phyloP scores from a whole-genome alignment of 2,888 invertebrate species.

The Halocaridina rubra region DNA sequence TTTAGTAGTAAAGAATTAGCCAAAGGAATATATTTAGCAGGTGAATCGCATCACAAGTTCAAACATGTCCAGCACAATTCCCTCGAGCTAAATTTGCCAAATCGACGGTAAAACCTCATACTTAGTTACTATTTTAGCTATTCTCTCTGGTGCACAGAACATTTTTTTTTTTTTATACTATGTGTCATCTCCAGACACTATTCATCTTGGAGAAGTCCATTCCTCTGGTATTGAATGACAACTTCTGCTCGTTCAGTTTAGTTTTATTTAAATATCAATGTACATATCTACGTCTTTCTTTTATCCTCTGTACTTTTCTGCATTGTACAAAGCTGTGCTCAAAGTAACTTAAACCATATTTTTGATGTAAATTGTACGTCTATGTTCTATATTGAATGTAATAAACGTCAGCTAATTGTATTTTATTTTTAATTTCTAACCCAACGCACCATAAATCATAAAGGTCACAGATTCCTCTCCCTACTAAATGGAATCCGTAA shows the following conservation, averaged over 20 bases:
- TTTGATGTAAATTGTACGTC: constrained; percentile 35
- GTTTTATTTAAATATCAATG: constrained; percentile 5
- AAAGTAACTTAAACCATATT: constrained; percentile 33
- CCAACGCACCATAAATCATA: too few species aligned
- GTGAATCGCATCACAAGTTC: too few species aligned
- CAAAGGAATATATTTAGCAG: too few species aligned
- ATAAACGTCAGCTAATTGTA: constrained; percentile 30
- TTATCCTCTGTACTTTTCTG: background rate
- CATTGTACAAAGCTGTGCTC: constrained; percentile 45
- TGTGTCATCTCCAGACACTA: too few species aligned
- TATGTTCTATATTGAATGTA: constrained; percentile 27
- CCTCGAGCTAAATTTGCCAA: background rate
- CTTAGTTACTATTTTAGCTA: background rate
- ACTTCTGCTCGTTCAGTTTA: background rate
- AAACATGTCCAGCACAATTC: background rate
- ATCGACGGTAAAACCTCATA: background rate
- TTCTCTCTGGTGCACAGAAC: background rate
- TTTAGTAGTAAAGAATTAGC: too few species aligned
- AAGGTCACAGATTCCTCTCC: too few species aligned
- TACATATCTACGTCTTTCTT: constrained; percentile 3
- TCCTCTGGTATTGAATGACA: background rate
- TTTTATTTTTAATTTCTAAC: background rate
- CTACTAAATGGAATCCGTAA: too few species aligned
- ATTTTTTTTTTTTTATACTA: background rate
- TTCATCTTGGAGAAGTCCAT: too few species aligned